These are phyloP conservation scores for Aplochiton taeniatus DNA, from an alignment of 2,797 vertebrate species.

Conservation along the genomic window DNA sequence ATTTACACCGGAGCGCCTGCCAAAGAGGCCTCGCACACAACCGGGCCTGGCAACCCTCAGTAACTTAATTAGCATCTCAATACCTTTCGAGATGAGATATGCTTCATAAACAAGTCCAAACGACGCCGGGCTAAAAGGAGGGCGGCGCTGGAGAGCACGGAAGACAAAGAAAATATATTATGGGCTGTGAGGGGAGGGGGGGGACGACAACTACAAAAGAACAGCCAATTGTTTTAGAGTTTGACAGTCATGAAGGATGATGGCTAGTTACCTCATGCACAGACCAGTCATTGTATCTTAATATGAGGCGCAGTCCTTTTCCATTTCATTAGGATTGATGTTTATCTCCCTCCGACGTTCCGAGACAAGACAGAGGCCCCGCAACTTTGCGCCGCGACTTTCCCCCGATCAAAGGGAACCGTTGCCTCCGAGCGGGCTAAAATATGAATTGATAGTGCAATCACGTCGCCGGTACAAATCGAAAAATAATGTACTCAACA, in stretches of 20 bases:
- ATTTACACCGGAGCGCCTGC: slow-evolving; percentile 13
- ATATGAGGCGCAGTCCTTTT: slow-evolving; percentile 54
- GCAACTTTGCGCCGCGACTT: slow-evolving; percentile 58
- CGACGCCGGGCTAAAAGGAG: slow-evolving; percentile 39
- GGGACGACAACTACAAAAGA: slow-evolving; percentile 45
- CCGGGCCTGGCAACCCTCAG: slow-evolving; percentile 28
- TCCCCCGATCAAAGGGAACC: slow-evolving; percentile 59
- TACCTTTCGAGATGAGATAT: slow-evolving; percentile 40
- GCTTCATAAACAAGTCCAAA: slow-evolving; percentile 43
- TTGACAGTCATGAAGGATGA: slow-evolving; percentile 58
- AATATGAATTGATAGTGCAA: slow-evolving; percentile 56
- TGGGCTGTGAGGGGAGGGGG: slow-evolving; percentile 12
- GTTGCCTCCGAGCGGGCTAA: slow-evolving; percentile 64
- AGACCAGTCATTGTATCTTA: slow-evolving; percentile 47
- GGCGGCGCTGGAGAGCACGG: slow-evolving; percentile 14
- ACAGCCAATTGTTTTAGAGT: slow-evolving; percentile 54
- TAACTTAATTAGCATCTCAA: slow-evolving; percentile 53
- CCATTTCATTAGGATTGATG: slow-evolving; percentile 64
- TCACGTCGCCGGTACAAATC: slow-evolving; percentile 66
- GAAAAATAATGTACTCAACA: slow-evolving; percentile 54
- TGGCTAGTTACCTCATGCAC: slow-evolving; percentile 51
- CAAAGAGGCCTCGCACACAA: slow-evolving; percentile 30
- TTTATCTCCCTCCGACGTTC: slow-evolving; percentile 65
- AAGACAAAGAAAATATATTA: slow-evolving; percentile 21
- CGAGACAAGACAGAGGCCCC: slow-evolving; percentile 53